Conservation (phyloP, 2,113 vertebrate genomes). For the Felis chaus region DNA sequence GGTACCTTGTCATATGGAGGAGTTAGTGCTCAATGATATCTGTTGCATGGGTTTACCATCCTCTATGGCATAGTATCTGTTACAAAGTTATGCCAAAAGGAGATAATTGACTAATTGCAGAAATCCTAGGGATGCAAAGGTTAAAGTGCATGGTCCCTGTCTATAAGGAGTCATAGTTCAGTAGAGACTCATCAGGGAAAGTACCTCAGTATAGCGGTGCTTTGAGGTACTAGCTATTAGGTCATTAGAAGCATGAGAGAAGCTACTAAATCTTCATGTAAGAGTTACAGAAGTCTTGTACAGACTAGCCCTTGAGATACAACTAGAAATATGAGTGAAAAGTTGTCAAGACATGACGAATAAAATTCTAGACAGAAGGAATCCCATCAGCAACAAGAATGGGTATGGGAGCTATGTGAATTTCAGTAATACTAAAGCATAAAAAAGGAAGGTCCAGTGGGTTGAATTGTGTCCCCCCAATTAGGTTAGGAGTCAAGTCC, state of each 20-base stretch:
- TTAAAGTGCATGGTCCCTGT: background rate
- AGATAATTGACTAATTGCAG: background rate
- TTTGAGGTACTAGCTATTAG: background rate
- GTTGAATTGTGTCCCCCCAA: background rate
- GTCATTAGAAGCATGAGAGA: background rate
- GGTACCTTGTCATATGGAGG: background rate
- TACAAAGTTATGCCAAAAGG: background rate
- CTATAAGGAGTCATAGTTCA: background rate
- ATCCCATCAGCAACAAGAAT: background rate
- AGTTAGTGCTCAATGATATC: background rate
- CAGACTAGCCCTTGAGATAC: background rate
- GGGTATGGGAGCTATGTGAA: background rate
- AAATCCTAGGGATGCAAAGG: background rate
- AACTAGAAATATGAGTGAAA: background rate
- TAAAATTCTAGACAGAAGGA: background rate
- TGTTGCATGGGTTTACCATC: background rate
- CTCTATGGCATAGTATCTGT: background rate
- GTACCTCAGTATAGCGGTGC: background rate
- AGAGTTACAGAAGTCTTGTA: background rate
- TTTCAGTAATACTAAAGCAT: background rate
- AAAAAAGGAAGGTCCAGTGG: background rate
- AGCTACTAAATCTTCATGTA: background rate
- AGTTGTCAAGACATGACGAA: background rate
- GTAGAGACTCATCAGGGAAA: background rate
- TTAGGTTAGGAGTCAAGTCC: background rate